Evolutionary conservation across 2,113 vertebrate genomes (phyloP).

Genomic region (Heliornis fulica): DNA sequence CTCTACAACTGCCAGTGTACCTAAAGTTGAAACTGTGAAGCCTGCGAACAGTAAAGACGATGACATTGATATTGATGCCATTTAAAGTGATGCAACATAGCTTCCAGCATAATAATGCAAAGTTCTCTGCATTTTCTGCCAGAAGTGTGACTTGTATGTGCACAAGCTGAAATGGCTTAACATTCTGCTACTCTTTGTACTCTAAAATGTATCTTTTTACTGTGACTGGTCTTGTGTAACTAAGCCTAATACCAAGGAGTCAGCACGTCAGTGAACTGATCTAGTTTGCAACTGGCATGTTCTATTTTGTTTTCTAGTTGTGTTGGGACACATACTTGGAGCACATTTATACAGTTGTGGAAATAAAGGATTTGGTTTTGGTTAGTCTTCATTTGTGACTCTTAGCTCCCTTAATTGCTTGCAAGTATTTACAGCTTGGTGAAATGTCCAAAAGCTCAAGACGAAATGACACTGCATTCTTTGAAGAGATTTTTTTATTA

Average conservation of each 20-base stretch:
- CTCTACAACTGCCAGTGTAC: slow-evolving; percentile 88
- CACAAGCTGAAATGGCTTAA: slow-evolving; percentile 75
- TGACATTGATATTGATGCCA: slow-evolving; percentile 98
- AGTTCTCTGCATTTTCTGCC: slow-evolving; percentile 69
- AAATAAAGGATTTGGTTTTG: slow-evolving; percentile 83
- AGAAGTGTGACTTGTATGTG: slow-evolving; percentile 79
- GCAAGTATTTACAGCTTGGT: background rate
- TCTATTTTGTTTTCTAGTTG: slow-evolving; percentile 75
- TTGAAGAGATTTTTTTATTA: too few species aligned
- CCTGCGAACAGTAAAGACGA: slow-evolving; percentile 87
- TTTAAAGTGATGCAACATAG: slow-evolving; percentile 78
- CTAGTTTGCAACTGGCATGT: slow-evolving; percentile 81
- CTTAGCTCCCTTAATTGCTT: background rate
- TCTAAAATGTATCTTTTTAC: slow-evolving; percentile 73
- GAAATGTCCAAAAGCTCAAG: rapidly evolving
- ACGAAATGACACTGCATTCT: rapidly evolving
- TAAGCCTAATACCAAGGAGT: slow-evolving; percentile 76
- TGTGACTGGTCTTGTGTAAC: slow-evolving; percentile 78
- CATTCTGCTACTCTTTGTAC: slow-evolving; percentile 76
- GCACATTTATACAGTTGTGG: slow-evolving; percentile 79
- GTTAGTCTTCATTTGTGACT: slow-evolving; percentile 67
- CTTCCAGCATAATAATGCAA: slow-evolving; percentile 71
- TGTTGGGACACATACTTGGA: slow-evolving; percentile 77
- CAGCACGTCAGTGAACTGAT: slow-evolving; percentile 70
- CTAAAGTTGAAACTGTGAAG: slow-evolving; percentile 95